Evolutionary conservation across 2,113 vertebrate species (phyloP).

Genomic region (Zosterops japonicus): DNA sequence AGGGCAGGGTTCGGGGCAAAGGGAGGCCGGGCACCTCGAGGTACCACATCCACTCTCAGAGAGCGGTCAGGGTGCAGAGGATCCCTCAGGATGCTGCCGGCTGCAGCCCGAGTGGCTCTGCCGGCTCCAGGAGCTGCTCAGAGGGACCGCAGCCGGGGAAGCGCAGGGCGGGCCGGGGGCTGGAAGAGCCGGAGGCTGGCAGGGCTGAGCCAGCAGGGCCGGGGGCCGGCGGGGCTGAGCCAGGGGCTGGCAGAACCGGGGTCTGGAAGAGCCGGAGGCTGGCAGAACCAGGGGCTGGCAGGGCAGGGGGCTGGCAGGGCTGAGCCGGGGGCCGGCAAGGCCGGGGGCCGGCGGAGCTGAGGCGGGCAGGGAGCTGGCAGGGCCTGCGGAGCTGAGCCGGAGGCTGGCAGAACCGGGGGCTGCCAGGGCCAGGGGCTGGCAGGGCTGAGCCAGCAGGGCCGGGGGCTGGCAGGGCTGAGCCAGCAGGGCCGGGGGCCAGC

Average conservation of each 20-base stretch:
- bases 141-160: background rate
- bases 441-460: background rate
- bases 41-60: background rate
- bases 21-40: background rate
- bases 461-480: background rate
- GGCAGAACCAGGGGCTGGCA: too few relatives aligned
- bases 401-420: too few relatives aligned
- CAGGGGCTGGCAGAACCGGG: background rate
- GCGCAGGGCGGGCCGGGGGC: background rate
- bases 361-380: too few relatives aligned
- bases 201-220: background rate
- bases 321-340: too few relatives aligned
- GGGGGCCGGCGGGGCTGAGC: background rate
- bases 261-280: too few relatives aligned
- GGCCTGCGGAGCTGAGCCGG: too few relatives aligned
- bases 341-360: too few relatives aligned
- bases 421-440: background rate
- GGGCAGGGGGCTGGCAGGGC: too few relatives aligned
- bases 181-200: background rate
- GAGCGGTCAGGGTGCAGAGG: background rate
- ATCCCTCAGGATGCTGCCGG: background rate
- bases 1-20: background rate
- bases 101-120: conserved; percentile 15
- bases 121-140: background rate
- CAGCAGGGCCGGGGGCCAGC: background rate